A percentile compares a stretch with the other conserved stretches of the same genome.
phyloP scores from a whole-genome alignment of 2,888 invertebrate genomes.

The Nezara viridula region DNA sequence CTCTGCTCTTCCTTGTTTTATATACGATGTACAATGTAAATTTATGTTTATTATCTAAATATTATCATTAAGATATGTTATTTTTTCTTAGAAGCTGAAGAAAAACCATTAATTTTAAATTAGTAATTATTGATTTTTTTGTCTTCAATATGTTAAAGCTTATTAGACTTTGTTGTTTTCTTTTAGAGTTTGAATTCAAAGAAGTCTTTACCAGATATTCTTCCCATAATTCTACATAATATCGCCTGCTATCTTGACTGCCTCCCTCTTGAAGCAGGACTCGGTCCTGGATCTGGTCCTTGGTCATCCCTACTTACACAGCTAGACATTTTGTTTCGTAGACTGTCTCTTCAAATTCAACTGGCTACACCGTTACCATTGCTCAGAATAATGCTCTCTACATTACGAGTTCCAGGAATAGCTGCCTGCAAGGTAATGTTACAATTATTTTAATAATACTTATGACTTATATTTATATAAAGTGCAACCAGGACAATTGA shows the following conservation, averaged over 20 bases:
- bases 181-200: conserved; percentile 81
- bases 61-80: too few species aligned
- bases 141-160: not conserved
- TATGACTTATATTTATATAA: not conserved
- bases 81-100: too few species aligned
- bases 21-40: too few species aligned
- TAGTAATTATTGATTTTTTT: too few species aligned
- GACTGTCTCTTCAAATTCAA: conserved; percentile 81
- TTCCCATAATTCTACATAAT: conserved; percentile 88
- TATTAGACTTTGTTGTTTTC: not conserved
- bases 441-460: conserved; percentile 48
- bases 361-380: conserved; percentile 80
- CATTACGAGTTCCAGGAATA: conserved; percentile 87
- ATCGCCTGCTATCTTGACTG: conserved; percentile 94
- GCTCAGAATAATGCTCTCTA: conserved; percentile 82
- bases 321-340: conserved; percentile 88
- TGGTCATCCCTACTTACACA: conserved; percentile 88
- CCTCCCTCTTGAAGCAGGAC: conserved; percentile 85
- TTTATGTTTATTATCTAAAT: too few species aligned
- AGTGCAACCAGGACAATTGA: too few species aligned
- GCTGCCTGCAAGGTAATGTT: conserved; percentile 80
- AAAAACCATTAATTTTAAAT: too few species aligned
- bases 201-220: conserved; percentile 80
- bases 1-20: too few species aligned
- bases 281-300: conserved; percentile 74